These are phyloP conservation scores for Argya squamiceps DNA, from an alignment of 2,797 vertebrate genomes.

Conservation along the genomic window DNA sequence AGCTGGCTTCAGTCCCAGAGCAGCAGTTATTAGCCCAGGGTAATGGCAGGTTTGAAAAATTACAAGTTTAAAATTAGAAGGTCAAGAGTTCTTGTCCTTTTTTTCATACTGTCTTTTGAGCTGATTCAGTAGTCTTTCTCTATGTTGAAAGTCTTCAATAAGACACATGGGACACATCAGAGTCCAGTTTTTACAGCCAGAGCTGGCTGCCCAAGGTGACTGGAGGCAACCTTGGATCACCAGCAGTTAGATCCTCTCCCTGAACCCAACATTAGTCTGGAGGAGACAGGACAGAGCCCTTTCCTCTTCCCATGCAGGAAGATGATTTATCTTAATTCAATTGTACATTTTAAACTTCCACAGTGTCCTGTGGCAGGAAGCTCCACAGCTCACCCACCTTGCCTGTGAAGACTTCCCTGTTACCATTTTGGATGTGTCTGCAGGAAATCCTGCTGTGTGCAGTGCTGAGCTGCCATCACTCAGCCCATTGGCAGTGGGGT, in stretches of 20 bases:
- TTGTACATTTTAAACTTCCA: not conserved
- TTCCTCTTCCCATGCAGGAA: not conserved
- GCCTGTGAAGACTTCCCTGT: not conserved
- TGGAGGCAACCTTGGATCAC: not conserved
- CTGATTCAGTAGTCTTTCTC: not conserved
- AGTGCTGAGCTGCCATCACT: not conserved
- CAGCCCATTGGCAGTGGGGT: not conserved
- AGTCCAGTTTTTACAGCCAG: not conserved
- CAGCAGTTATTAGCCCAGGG: not conserved
- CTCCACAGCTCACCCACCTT: not conserved
- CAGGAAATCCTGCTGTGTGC: not conserved
- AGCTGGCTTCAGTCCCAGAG: not conserved
- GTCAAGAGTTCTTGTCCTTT: not conserved
- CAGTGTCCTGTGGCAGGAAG: not conserved
- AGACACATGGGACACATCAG: not conserved
- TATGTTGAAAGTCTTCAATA: not conserved
- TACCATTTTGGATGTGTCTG: not conserved
- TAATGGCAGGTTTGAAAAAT: not conserved
- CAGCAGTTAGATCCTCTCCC: not conserved
- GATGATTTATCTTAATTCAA: not conserved
- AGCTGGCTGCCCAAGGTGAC: not conserved
- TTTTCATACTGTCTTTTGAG: not conserved
- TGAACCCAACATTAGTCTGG: not conserved
- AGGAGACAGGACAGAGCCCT: not conserved
- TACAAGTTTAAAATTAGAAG: not conserved